Evolutionary conservation across 2,113 vertebrate genomes (phyloP).

Genomic region (Erythrolamprus reginae): DNA sequence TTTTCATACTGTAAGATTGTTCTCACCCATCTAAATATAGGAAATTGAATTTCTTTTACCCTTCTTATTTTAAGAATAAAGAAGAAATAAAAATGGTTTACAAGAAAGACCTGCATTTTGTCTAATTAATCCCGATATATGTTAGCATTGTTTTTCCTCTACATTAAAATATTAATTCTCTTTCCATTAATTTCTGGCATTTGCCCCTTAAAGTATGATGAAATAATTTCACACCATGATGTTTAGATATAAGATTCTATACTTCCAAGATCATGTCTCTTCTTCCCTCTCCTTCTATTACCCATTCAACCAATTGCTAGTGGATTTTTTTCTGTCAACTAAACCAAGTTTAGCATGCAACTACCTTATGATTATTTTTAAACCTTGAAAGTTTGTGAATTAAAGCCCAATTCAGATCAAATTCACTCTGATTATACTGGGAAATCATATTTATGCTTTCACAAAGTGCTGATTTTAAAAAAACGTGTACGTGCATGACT

Average conservation of each 20-base stretch:
- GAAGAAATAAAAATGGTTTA: not conserved
- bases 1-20: not conserved
- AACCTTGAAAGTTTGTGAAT: not conserved
- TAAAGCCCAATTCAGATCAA: not conserved
- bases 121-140: not conserved
- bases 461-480: not conserved
- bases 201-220: not conserved
- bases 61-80: not conserved
- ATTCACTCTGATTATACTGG: not conserved
- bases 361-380: not conserved
- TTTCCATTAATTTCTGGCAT: not conserved
- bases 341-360: not conserved
- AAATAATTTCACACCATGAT: not conserved
- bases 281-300: not conserved
- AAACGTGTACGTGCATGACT: not conserved
- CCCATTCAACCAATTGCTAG: not conserved
- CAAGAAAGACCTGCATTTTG: not conserved
- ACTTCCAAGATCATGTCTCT: not conserved
- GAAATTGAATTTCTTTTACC: not conserved
- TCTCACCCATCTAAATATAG: not conserved
- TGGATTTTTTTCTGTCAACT: not conserved
- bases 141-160: not conserved
- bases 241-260: not conserved
- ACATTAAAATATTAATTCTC: not conserved
- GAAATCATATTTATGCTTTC: not conserved